Evolutionary conservation across 1,140 invertebrate genomes (phyloP).

Genomic region (Solen grandis): DNA sequence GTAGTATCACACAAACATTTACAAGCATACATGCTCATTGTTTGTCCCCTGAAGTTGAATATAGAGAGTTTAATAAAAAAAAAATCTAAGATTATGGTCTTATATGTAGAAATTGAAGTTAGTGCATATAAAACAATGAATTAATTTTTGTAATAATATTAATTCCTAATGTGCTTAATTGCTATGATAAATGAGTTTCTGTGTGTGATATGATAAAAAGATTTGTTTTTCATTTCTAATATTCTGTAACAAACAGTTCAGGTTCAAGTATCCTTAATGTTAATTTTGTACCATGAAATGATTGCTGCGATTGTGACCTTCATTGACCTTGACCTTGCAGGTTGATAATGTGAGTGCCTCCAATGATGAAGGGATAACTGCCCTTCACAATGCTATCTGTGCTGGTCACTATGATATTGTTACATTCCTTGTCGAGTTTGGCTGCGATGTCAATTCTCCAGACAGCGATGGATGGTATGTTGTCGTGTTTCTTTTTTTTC

Average conservation of each 20-base stretch:
- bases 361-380: slow-evolving; percentile 98
- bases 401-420: slow-evolving; percentile 99
- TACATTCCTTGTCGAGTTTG: slow-evolving; percentile 97
- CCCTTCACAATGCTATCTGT: slow-evolving; percentile 99
- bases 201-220: background rate
- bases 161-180: background rate
- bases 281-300: too few relatives aligned
- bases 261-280: background rate
- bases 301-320: background rate
- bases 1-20: too few relatives aligned
- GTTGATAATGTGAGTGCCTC: slow-evolving; percentile 93
- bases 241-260: background rate
- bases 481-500: too few relatives aligned
- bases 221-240: background rate
- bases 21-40: too few relatives aligned
- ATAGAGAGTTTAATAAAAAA: too few relatives aligned
- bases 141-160: slow-evolving; percentile 3
- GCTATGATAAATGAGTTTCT: background rate
- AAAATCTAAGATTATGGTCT: too few relatives aligned
- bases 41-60: too few relatives aligned
- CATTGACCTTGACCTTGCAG: slow-evolving; percentile 66
- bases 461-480: slow-evolving; percentile 97
- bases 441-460: slow-evolving; percentile 99
- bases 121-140: background rate
- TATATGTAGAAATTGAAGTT: too few relatives aligned